phyloP scores from a whole-genome alignment of 2,888 invertebrate genomes.

The Prosopocoilus inquinatus region DNA sequence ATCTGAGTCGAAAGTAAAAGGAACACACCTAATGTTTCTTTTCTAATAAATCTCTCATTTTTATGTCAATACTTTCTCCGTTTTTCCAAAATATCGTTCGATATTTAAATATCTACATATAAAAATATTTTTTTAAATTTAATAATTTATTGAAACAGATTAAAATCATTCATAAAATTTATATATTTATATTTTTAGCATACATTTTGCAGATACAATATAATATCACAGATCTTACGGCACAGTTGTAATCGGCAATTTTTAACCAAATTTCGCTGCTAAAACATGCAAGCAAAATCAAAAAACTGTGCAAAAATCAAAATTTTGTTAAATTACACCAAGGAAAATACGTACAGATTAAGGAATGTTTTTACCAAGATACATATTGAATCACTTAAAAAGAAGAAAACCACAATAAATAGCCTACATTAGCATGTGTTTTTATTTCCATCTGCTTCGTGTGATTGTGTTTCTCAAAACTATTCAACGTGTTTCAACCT shows the following conservation, averaged over 20 bases:
- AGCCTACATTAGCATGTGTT: no score
- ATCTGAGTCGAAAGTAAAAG: no score
- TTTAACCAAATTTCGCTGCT: not conserved
- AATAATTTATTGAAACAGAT: not conserved
- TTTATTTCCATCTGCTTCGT: no score
- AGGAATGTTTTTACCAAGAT: not conserved
- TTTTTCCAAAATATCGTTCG: no score
- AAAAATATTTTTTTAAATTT: not conserved
- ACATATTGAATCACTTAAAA: not conserved
- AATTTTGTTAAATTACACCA: not conserved
- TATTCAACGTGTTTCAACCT: no score
- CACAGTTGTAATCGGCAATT: not conserved
- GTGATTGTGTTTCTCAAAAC: no score
- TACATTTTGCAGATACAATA: not conserved
- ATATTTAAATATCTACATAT: no score
- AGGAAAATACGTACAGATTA: no score
- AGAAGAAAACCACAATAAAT: no score
- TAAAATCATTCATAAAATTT: not conserved
- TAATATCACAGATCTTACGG: constrained; percentile 3
- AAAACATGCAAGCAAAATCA: not conserved
- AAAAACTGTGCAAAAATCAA: not conserved
- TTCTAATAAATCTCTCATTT: no score
- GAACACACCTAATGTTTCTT: no score
- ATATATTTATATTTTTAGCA: not conserved
- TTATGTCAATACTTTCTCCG: no score